Evolutionary conservation across 2,797 vertebrate species (phyloP).

Genomic region (Manis crassicaudata): DNA sequence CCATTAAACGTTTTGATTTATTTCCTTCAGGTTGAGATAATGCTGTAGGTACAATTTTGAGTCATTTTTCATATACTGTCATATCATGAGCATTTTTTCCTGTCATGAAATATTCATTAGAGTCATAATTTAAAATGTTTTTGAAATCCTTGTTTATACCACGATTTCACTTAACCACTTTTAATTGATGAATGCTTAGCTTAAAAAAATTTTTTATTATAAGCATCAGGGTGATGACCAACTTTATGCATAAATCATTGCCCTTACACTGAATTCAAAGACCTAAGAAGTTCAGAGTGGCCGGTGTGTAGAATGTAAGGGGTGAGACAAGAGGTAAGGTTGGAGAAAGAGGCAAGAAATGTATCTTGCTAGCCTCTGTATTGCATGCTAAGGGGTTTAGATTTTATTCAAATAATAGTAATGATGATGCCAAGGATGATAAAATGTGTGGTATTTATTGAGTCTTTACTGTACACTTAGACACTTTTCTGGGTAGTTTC

Average conservation of each 20-base stretch:
- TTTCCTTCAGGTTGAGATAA: conserved; percentile 10
- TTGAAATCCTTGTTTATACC: conserved; percentile 4
- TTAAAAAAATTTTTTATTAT: background rate
- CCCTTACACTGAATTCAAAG: background rate
- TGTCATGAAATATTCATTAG: conserved; percentile 57
- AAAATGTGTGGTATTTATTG: background rate
- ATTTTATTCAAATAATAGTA: background rate
- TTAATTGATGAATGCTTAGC: conserved; percentile 45
- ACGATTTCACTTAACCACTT: conserved; percentile 31
- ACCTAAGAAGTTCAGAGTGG: background rate
- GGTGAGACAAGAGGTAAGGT: background rate
- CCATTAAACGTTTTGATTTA: background rate
- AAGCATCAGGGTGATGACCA: background rate
- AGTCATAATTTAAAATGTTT: conserved; percentile 45
- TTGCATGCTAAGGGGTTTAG: background rate
- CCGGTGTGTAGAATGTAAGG: background rate
- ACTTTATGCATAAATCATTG: conserved; percentile 6
- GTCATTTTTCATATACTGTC: conserved; percentile 12
- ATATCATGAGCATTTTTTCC: background rate
- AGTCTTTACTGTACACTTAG: background rate
- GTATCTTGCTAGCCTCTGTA: background rate
- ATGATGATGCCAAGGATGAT: background rate
- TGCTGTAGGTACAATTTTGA: background rate
- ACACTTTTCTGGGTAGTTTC: background rate
- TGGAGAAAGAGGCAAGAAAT: background rate